Base-by-base conservation (phyloP, 2,113 vertebrate species). In the Ptyas mucosa region DNA sequence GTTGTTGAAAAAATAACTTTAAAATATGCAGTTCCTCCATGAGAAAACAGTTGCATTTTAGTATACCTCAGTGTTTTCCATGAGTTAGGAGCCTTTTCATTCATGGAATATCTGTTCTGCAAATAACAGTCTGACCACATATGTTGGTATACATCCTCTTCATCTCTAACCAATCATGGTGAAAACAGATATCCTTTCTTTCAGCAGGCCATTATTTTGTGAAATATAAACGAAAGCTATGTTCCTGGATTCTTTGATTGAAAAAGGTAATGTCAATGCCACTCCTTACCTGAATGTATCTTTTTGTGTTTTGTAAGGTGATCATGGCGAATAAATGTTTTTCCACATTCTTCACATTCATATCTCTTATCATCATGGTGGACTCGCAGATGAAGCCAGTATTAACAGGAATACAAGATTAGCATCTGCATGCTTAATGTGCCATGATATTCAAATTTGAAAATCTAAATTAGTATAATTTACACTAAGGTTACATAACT, bases 241-340 rank as follows among this genome's bases (percentile, higher is more conserved):
- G 91, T 61, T 94, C 61, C 10, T 11, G 85, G n/a, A 89, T 81
- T 89, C 18, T 93, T 91, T 89, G 53, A 61, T 69, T 86, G 2
- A 88, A 51, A 88, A 94, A 91, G 3, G 1, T 54, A n/a, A 29
- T 61, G 75, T 49, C 55, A 90, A 95, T 95, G 91, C 11, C 89
- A 94, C n/a, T 14, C 81, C 94, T 55, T 96, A 99, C 99, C 99
- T 88, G 99, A 99, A 96, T 99, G 99, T 97, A 99, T 99, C 96
- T 99, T 99, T 96, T 99, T 99, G 98, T 99, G 99, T 96, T 99
- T 99, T 95, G 99, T 99, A 91, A 99, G 98, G 95, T 99, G 99
- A 94, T 99, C 99, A 53, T 99, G 99, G 8, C 99, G 99, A 94
- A 99, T 99, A 96, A 99, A 99, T 0, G 99, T 99, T 94, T 99